A percentile compares a stretch with the other conserved stretches of the same genome.
Conservation (phyloP, 2,888 invertebrate genomes). For the Mylabris sibirica region DNA sequence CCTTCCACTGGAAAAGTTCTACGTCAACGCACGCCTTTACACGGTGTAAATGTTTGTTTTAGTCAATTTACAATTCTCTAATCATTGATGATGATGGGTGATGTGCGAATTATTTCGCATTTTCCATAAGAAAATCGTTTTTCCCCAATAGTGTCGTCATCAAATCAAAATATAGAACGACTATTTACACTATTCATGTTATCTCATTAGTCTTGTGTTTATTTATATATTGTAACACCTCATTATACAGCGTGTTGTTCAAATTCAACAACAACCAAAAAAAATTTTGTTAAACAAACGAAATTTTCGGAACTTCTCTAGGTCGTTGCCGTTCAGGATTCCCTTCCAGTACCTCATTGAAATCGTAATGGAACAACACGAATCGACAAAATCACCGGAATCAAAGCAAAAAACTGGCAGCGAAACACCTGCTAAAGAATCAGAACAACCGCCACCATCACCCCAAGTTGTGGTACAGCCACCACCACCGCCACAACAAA, state of each 20-base stretch:
- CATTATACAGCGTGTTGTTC: background rate
- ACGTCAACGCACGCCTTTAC: slow-evolving; percentile 23
- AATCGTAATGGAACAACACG: slow-evolving; percentile 1
- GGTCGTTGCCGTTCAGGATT: slow-evolving; percentile 1
- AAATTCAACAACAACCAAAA: background rate
- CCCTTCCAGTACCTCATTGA: background rate
- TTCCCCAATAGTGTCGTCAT: too few species aligned
- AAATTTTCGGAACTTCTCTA: slow-evolving; percentile 3
- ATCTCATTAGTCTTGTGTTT: slow-evolving; percentile 24
- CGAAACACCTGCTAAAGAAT: slow-evolving; percentile 24
- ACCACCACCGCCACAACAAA: slow-evolving; percentile 20
- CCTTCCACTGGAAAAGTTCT: slow-evolving; percentile 41
- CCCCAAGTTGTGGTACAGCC: background rate
- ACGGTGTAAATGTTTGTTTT: slow-evolving; percentile 22
- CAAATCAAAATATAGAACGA: background rate
- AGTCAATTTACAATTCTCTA: background rate
- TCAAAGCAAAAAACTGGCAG: slow-evolving; percentile 37
- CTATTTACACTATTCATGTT: slow-evolving; percentile 15
- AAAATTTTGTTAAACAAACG: background rate
- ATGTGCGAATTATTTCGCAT: too few species aligned
- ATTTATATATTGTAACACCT: background rate
- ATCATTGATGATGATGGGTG: too few species aligned
- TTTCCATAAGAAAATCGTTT: too few species aligned
- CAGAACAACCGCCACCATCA: slow-evolving; percentile 16
- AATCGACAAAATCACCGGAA: slow-evolving; percentile 28